Base-by-base conservation (phyloP, 2,888 invertebrate genomes). In the Heteromurus nitidus region DNA sequence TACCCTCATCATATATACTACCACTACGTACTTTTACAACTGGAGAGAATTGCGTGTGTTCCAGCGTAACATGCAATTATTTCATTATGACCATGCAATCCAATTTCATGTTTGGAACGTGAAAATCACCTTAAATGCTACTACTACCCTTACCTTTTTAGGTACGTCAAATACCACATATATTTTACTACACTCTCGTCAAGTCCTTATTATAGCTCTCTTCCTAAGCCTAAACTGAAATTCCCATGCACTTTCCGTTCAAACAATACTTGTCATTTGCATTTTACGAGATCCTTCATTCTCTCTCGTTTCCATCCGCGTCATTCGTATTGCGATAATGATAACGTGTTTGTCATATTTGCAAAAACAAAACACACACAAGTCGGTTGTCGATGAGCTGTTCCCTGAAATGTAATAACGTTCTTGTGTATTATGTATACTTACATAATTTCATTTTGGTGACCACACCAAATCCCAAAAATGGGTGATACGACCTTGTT, bases 21-120 rank as follows among this genome's bases (percentile, higher is more conserved):
- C n/a, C n/a, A 20, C 24, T 53, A 3, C 22, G n/a, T n/a, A 22
- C 22, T 3, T 53, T 53, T 53, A 7, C n/a, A 47, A 3, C 9
- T 53, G 5, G 44, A 2, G 13, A n/a, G 44, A n/a, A 22, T 67
- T 67, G 44, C 67, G 67, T 67, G 67, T n/a, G 28, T 44, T 44
- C 22, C 18, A 44, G 26, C 18, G 42, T 26, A 75, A 75, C 75
- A 76, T 76, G 76, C 76, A 67, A 76, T 76, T 76, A 76, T 76
- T 76, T 76, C 65, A 76, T 76, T 76, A 68, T 62, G 24, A 44
- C 47, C 74, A 72, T 60, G 26, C 44, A 24, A 26, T 62, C 20
- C 55, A 55, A 5, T 24, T 47, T n/a, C n/a, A 16, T 47, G 7
- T 47, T n/a, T n/a, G n/a, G n/a, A n/a, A n/a, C n/a, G n/a, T n/a